Evolutionary conservation across 1,140 invertebrate species (phyloP).

Genomic region (Solenopsis invicta): DNA sequence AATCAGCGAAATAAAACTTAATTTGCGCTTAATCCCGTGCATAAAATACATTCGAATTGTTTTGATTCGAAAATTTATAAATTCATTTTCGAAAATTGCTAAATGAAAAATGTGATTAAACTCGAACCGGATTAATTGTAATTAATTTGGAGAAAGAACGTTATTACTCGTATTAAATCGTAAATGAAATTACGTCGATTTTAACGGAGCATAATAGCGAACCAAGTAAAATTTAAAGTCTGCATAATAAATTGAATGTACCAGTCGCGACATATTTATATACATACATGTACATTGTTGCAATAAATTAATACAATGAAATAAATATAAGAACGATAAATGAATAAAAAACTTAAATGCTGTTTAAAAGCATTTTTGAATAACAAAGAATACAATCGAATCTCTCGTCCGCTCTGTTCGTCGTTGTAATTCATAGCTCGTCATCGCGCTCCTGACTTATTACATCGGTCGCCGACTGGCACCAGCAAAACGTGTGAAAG

Average conservation of each 20-base stretch:
- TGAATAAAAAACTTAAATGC: neutral
- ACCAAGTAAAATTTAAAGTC: slow-evolving; percentile 65
- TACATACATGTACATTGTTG: too few relatives aligned
- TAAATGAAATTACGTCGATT: slow-evolving; percentile 2
- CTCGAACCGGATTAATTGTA: neutral
- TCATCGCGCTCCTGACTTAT: neutral
- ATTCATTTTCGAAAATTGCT: neutral
- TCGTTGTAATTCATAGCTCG: slow-evolving; percentile 1
- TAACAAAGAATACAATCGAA: neutral
- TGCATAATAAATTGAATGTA: slow-evolving; percentile 61
- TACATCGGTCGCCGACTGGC: slow-evolving; percentile 61
- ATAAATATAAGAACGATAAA: neutral
- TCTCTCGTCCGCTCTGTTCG: neutral
- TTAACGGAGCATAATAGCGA: slow-evolving; percentile 67
- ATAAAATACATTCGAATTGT: neutral
- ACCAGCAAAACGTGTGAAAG: slow-evolving; percentile 61
- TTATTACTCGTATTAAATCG: slow-evolving; percentile 5
- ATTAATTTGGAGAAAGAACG: neutral
- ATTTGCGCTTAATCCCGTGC: slow-evolving; percentile 30
- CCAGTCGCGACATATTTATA: slow-evolving; percentile 66
- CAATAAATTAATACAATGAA: neutral
- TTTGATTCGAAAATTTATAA: neutral
- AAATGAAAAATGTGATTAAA: neutral
- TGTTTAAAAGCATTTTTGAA: neutral
- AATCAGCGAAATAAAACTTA: slow-evolving; percentile 76